These are phyloP conservation scores for Empis stercorea DNA, from an alignment of 2,888 invertebrate species.

Conservation along the genomic window DNA sequence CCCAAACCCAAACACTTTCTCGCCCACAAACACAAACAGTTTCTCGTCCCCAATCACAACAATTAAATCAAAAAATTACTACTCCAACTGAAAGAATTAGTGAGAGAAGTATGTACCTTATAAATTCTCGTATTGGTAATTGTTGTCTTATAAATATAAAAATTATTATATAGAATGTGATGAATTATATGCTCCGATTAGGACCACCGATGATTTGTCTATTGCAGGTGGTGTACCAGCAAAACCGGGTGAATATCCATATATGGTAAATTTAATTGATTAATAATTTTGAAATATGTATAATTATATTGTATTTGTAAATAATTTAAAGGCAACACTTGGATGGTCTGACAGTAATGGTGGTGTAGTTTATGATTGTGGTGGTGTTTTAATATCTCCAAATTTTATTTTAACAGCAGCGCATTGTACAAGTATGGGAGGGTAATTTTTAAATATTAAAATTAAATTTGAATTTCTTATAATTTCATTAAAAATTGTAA, in stretches of 20 bases:
- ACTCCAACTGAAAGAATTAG: neutral
- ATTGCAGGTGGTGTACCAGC: conserved; percentile 44
- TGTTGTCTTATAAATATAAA: no score
- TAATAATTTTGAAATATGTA: neutral
- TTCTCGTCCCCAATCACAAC: no score
- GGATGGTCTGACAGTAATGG: conserved; percentile 26
- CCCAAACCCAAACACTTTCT: neutral
- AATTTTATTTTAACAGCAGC: conserved; percentile 44
- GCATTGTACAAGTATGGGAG: conserved; percentile 37
- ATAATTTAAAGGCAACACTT: conserved; percentile 22
- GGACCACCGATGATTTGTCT: neutral
- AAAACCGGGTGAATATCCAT: conserved; percentile 40
- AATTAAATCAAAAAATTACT: neutral
- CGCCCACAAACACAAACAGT: neutral
- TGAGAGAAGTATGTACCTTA: neutral
- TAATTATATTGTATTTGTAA: neutral
- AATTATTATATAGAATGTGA: neutral
- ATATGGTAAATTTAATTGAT: conserved; percentile 40
- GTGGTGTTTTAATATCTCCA: conserved; percentile 39
- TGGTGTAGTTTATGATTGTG: conserved; percentile 29
- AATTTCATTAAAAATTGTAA: no score
- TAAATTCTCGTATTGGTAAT: no score
- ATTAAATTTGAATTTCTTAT: no score
- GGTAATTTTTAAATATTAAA: no score
- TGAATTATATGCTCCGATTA: neutral